Base-by-base conservation (phyloP, 2,113 vertebrate species). In the Corydoras sp. region DNA sequence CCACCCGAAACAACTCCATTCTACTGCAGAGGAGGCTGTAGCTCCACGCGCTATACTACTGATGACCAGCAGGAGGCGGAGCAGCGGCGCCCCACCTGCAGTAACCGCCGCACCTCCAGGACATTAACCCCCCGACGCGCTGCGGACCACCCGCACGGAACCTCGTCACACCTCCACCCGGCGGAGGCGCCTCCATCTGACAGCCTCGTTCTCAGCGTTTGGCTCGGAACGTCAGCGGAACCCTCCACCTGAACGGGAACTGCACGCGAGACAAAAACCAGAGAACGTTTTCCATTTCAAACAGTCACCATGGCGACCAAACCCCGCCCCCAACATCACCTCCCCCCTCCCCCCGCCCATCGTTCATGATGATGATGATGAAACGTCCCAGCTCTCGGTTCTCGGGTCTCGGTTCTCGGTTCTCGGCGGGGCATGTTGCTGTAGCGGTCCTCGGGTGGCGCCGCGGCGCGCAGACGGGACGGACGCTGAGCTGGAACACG, bases 11-110 rank as follows among this genome's bases (percentile, higher is more conserved):
- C 65, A 63, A 81, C 69, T 80, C 71, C 10, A 71, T 59, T 61
- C 68, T 80, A 78, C 84, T 68, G 43, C 71, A 78, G 55, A 80
- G 60, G 66, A 82, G 77, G 83, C 87, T 86, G 87, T 85, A 79
- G 83, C 76, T 81, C 87, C 81, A 85, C 84, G 89, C 85, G 91
- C 87, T 90, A 89, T 86, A 91, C 90, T 93, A 92, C 94, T 97
- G 92, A 94, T 85, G 86, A 90, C 86, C 90, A 89, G 87, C 83
- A 81, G 84, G 77, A 76, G 83, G 78, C 80, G 79, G 5, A 78
- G 79, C 80, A 69, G 63, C 80, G 71, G 58, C 76, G 59, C 77
- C 54, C 50, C 64, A 53, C 58, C 65, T 58, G 71, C 24, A 76
- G 84, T 88, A 83, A 80, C 65, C 54, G 62, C 73, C 58, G 15